phyloP scores from a whole-genome alignment of 2,113 vertebrate genomes.

The Phaethon lepturus region DNA sequence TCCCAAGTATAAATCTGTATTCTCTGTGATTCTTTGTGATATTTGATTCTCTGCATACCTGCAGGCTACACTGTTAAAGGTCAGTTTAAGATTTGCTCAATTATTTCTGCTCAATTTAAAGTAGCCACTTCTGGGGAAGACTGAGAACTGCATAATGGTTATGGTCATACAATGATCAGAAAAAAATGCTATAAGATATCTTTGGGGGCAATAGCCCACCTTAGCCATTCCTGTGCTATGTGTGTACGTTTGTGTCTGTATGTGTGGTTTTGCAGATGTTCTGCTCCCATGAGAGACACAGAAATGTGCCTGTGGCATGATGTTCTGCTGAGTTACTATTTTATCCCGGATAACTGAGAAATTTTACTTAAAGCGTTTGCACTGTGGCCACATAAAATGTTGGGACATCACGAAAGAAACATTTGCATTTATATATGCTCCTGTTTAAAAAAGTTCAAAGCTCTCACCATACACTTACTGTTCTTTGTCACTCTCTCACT shows the following conservation, averaged over 20 bases:
- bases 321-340: not conserved
- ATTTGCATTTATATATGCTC: not conserved
- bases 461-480: not conserved
- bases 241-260: not conserved
- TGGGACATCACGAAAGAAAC: not conserved
- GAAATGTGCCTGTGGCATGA: not conserved
- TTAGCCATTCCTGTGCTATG: not conserved
- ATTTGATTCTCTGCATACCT: not conserved
- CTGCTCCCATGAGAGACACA: not conserved
- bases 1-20: not conserved
- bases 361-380: not conserved
- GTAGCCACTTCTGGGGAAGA: not conserved
- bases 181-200: not conserved
- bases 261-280: not conserved
- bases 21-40: not conserved
- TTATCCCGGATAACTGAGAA: not conserved
- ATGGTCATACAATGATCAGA: not conserved
- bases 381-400: not conserved
- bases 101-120: constrained; percentile 35
- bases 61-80: not conserved
- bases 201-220: not conserved
- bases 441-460: not conserved
- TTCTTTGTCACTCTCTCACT: not conserved
- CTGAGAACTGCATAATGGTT: not conserved
- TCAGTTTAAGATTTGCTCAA: not conserved